Evolutionary conservation across 2,797 vertebrate genomes (phyloP).

Genomic region (Tapera naevia): DNA sequence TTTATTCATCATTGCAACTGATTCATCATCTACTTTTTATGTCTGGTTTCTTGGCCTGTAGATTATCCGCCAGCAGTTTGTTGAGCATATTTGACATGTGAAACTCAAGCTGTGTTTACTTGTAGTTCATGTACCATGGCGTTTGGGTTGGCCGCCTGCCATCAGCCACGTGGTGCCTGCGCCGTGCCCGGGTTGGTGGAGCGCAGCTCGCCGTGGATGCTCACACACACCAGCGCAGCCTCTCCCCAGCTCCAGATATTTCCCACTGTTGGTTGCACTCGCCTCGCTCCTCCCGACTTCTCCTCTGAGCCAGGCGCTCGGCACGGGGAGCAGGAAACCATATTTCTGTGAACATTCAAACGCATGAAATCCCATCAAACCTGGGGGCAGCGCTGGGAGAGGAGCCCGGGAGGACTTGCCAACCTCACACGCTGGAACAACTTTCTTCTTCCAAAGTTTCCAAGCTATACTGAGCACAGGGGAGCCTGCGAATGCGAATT

Average conservation of each 20-base stretch:
- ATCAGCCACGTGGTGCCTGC: constrained; percentile 50
- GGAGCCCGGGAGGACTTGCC: not conserved
- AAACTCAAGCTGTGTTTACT: constrained; percentile 73
- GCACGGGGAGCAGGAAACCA: not conserved
- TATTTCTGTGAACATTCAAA: not conserved
- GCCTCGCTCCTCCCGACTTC: not conserved
- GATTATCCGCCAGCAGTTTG: constrained; percentile 69
- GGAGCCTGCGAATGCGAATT: constrained; percentile 22
- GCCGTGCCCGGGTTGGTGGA: constrained; percentile 41
- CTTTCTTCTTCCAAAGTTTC: not conserved
- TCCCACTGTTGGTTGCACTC: not conserved
- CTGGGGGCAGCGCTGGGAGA: not conserved
- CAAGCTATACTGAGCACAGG: not conserved
- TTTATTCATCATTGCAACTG: constrained; percentile 66
- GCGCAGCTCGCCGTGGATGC: not conserved
- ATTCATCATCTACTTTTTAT: constrained; percentile 63
- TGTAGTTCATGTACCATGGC: constrained; percentile 72
- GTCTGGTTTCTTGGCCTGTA: constrained; percentile 68
- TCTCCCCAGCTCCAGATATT: not conserved
- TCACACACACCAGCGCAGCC: not conserved
- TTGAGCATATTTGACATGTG: constrained; percentile 72
- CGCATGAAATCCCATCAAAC: not conserved
- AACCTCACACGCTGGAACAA: not conserved
- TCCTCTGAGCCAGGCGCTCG: not conserved
- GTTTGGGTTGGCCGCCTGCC: constrained; percentile 67